A percentile compares a stretch with the other conserved stretches of the same genome.
Evolutionary conservation across 2,888 invertebrate genomes (phyloP).

Genomic region (Pocota personata): DNA sequence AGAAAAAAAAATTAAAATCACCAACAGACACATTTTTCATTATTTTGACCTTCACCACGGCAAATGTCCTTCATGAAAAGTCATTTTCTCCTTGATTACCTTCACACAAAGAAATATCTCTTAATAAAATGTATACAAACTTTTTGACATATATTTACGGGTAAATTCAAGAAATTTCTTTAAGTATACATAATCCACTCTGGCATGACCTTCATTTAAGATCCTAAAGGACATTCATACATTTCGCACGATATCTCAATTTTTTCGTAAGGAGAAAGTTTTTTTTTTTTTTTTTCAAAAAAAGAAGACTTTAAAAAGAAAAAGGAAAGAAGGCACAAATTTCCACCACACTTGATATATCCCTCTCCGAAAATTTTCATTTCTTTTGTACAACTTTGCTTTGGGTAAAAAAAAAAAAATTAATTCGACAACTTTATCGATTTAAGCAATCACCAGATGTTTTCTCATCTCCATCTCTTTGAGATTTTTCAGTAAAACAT

Average conservation of each 20-base stretch:
- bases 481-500: slow-evolving; percentile 39
- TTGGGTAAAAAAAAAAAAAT: background rate
- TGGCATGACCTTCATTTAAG: slow-evolving; percentile 57
- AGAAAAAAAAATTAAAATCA: background rate
- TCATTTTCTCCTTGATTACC: slow-evolving; percentile 67
- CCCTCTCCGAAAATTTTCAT: background rate
- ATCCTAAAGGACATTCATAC: slow-evolving; percentile 62
- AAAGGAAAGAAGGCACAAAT: slow-evolving; percentile 3
- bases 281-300: background rate
- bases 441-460: slow-evolving; percentile 68
- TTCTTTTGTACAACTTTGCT: slow-evolving; percentile 33
- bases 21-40: slow-evolving; percentile 54
- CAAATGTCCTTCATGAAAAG: slow-evolving; percentile 58
- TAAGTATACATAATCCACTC: slow-evolving; percentile 42
- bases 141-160: slow-evolving; percentile 50
- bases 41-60: slow-evolving; percentile 55
- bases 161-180: slow-evolving; percentile 22
- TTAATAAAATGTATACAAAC: slow-evolving; percentile 17
- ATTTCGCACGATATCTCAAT: slow-evolving; percentile 61
- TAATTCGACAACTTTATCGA: slow-evolving; percentile 65
- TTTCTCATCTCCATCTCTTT: slow-evolving; percentile 44
- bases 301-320: background rate
- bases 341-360: slow-evolving; percentile 23
- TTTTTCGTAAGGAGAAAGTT: slow-evolving; percentile 19
- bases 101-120: slow-evolving; percentile 38